phyloP scores from a whole-genome alignment of 2,113 vertebrate species.

The Lepisosteus osseus region DNA sequence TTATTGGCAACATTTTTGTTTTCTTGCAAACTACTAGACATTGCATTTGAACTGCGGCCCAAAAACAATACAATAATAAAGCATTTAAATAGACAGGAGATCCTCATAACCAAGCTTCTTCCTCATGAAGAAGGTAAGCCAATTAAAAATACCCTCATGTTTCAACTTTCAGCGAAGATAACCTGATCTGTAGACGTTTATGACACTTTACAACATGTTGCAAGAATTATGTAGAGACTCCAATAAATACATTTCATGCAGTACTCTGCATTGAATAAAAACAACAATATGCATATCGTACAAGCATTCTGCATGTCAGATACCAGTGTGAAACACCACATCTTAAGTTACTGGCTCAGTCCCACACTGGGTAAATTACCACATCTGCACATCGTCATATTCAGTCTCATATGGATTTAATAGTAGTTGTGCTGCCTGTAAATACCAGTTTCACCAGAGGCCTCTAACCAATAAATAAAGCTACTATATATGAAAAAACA shows the following conservation, averaged over 20 bases:
- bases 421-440: conserved; percentile 64
- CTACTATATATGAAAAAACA: conserved; percentile 70
- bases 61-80: neutral
- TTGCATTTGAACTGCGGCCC: neutral
- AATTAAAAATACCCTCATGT: conserved; percentile 30
- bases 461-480: conserved; percentile 69
- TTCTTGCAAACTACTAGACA: neutral
- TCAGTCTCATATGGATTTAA: conserved; percentile 74
- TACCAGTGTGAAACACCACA: conserved; percentile 67
- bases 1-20: no score
- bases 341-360: conserved; percentile 48
- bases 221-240: conserved; percentile 68
- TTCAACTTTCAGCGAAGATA: no score
- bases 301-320: conserved; percentile 72
- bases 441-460: conserved; percentile 69
- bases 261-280: conserved; percentile 73
- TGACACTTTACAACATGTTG: neutral
- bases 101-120: neutral
- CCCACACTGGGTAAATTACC: conserved; percentile 58
- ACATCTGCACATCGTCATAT: conserved; percentile 77
- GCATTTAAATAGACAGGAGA: neutral
- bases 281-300: conserved; percentile 67
- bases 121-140: conserved; percentile 54
- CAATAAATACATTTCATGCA: conserved; percentile 79
- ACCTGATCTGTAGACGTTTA: neutral